Conservation (phyloP, 2,888 invertebrate genomes). For the Mythimna impura region DNA sequence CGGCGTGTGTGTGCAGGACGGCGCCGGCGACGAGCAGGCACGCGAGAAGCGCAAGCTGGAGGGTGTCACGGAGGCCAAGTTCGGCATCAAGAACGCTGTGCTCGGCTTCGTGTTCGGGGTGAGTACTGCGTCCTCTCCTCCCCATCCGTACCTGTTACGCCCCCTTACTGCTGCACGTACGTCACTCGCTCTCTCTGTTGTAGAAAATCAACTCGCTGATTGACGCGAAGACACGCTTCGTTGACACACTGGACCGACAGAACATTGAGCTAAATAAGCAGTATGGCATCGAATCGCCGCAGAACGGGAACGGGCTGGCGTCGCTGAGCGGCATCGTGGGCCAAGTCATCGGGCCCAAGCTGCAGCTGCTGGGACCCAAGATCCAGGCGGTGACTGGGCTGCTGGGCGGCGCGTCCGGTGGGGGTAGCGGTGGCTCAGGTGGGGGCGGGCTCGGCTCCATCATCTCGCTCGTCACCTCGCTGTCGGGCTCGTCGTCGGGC, state of each 20-base stretch:
- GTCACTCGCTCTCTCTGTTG: conserved; percentile 71
- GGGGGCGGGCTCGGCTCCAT: conserved; percentile 87
- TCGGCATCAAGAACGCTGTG: conserved; percentile 94
- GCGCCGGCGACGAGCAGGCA: conserved; percentile 84
- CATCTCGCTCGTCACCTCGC: conserved; percentile 85
- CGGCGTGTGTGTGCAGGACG: conserved; percentile 83
- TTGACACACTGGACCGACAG: conserved; percentile 92
- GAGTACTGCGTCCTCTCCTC: conserved; percentile 79
- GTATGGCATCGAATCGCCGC: conserved; percentile 93
- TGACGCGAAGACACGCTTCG: conserved; percentile 94
- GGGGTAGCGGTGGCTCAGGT: conserved; percentile 90
- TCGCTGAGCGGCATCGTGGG: conserved; percentile 92
- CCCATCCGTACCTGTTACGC: background rate
- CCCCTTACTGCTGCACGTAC: conserved; percentile 15
- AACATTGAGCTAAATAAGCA: conserved; percentile 94
- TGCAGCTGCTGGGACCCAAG: conserved; percentile 92
- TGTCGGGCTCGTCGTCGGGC: conserved; percentile 87
- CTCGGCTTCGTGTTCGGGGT: conserved; percentile 96
- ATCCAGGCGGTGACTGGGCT: conserved; percentile 90
- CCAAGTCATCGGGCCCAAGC: conserved; percentile 93
- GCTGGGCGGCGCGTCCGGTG: conserved; percentile 90
- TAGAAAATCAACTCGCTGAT: conserved; percentile 96
- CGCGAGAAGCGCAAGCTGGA: conserved; percentile 94
- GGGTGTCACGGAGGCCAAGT: conserved; percentile 91
- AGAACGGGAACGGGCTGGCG: conserved; percentile 90